A percentile compares a stretch with the other conserved stretches of the same genome.
Evolutionary conservation across 2,888 invertebrate genomes (phyloP).

Genomic region (Drosophila rubida): DNA sequence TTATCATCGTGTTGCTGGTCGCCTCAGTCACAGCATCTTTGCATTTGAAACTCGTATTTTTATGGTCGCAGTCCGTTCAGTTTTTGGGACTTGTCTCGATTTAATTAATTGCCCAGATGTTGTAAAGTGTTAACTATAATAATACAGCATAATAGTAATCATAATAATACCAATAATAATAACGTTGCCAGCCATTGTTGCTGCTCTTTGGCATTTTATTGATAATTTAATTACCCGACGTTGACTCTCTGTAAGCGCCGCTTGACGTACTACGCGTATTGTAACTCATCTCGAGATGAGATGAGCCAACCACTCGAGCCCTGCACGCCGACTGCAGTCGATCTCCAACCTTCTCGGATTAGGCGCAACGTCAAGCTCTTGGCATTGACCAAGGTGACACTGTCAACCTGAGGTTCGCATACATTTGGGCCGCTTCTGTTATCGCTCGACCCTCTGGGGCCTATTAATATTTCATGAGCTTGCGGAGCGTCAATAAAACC

Average conservation of each 20-base stretch:
- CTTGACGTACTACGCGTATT: slow-evolving; percentile 12
- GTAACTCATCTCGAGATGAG: not conserved
- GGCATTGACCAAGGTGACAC: slow-evolving; percentile 11
- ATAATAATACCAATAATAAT: not conserved
- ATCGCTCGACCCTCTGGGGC: not conserved
- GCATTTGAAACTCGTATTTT: slow-evolving; percentile 59
- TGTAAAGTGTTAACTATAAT: slow-evolving; percentile 43
- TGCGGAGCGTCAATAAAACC: not conserved
- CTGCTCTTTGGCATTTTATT: slow-evolving; percentile 36
- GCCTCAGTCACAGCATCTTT: slow-evolving; percentile 34
- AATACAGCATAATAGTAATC: slow-evolving; percentile 14
- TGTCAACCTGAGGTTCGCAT: slow-evolving; percentile 6
- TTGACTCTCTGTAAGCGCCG: slow-evolving; percentile 18
- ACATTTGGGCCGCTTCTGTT: not conserved
- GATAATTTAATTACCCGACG: slow-evolving; percentile 54
- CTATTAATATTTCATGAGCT: not conserved
- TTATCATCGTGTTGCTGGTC: slow-evolving; percentile 35
- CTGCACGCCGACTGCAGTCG: not conserved
- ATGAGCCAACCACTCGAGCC: not conserved
- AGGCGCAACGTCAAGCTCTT: not conserved
- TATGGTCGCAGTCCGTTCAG: slow-evolving; percentile 9
- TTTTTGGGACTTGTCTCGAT: slow-evolving; percentile 38
- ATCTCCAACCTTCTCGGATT: not conserved
- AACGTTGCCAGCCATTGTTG: slow-evolving; percentile 30
- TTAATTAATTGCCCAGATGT: slow-evolving; percentile 72